Evolutionary conservation across 2,113 vertebrate species (phyloP), one percentile per base, ranked within the genome.

Genomic region (Laticauda laticaudata): DNA sequence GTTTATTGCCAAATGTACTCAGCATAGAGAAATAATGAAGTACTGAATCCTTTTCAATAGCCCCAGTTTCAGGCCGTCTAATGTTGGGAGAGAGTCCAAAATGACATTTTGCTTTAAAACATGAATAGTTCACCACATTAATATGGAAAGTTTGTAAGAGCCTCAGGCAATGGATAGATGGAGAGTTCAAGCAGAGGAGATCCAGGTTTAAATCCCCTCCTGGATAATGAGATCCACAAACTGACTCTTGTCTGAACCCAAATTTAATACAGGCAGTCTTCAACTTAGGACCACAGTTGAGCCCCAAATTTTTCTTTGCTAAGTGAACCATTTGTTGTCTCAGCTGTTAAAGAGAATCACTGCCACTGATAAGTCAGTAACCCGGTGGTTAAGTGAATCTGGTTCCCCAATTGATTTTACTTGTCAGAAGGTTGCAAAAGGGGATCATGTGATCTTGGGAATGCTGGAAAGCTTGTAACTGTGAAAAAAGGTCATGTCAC

Each of bases 31-130:
- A 69, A 88, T 75, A 88, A 92, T 88, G 91, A 88, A 92, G 48
- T 39, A 54, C 91, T 88, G 86, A 69, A 43, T 88, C 43, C 48
- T 64, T 53, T 88, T 92, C 86, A 92, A 92, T 69, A 92, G 86
- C 14, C 45, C 57, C 86, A 69, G 86, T 88, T 92, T 88, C 59
- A 88, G 59, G 48, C 91, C 2, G 45, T 18, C 59, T 20, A 39
- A 43, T 26, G 86, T 39, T 88, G 91, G 91, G 86, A 92, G 48
- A 26, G 21, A 26, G 21, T 53, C 86, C 91, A 92, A 88, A 92
- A 54, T 34, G 51, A 69, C 59, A 54, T 54, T 88, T 88, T 64
- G 23, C 64, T 87, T 92, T 69, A 34, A 92, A 88, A 92, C 87
- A 24, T 54, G 86, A 75, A 54, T 87, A 34, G 57, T 88, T 88